These are phyloP conservation scores for Heliconius ismenius DNA, from an alignment of 2,888 invertebrate species.

Conservation along the genomic window DNA sequence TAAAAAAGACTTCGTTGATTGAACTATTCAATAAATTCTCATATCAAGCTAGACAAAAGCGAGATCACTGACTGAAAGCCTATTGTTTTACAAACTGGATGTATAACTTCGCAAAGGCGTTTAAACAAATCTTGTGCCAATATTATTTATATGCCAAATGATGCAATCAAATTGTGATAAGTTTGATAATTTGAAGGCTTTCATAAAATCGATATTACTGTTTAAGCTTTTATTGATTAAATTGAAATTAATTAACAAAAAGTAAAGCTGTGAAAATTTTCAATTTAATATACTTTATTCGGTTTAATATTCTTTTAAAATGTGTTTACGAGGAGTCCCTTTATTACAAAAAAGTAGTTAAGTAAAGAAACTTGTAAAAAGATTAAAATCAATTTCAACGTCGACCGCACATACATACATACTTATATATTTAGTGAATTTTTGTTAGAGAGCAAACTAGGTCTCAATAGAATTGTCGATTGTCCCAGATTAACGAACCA, in stretches of 20 bases:
- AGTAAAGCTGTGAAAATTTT: neutral
- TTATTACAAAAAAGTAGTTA: too few species aligned
- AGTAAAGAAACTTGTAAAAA: neutral
- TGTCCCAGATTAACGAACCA: slow-evolving; percentile 79
- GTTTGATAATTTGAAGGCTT: neutral
- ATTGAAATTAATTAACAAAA: neutral
- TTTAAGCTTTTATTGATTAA: slow-evolving; percentile 19
- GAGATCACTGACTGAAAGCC: slow-evolving; percentile 15
- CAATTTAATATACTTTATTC: neutral
- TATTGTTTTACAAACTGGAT: slow-evolving; percentile 15
- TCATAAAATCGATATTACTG: slow-evolving; percentile 43
- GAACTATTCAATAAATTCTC: slow-evolving; percentile 16
- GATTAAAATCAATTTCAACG: slow-evolving; percentile 52
- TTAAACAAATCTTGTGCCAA: slow-evolving; percentile 53
- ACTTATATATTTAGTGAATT: slow-evolving; percentile 47
- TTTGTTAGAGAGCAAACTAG: slow-evolving; percentile 52
- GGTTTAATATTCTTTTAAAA: too few species aligned
- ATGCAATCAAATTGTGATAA: slow-evolving; percentile 57
- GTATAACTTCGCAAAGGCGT: slow-evolving; percentile 53
- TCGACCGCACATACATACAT: slow-evolving; percentile 45
- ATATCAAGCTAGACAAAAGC: slow-evolving; percentile 28
- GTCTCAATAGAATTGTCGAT: slow-evolving; percentile 67
- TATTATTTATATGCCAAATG: slow-evolving; percentile 55
- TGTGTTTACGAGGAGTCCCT: too few species aligned
- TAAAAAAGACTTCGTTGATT: neutral